Conservation (phyloP, 2,888 invertebrate genomes). For the Agrochola litura region DNA sequence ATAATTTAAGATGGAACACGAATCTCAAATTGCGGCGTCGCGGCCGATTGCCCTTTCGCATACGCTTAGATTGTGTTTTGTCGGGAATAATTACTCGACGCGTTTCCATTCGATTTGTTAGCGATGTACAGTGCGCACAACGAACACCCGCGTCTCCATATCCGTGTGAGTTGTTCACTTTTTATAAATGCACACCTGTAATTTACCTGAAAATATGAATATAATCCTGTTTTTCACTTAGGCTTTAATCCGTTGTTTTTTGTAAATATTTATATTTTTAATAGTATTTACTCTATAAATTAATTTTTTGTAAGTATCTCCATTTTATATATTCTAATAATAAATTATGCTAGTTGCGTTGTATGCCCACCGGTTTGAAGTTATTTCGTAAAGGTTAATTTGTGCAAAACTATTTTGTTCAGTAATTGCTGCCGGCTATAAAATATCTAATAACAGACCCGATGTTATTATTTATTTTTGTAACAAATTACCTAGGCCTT, state of each 20-base stretch:
- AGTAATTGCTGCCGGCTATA: constrained; percentile 57
- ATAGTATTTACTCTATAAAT: not conserved
- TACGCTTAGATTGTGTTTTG: constrained; percentile 83
- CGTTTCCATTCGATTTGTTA: constrained; percentile 80
- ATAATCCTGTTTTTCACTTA: constrained; percentile 1
- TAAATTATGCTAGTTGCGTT: constrained; percentile 32
- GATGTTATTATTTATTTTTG: constrained; percentile 56
- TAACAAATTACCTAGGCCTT: constrained; percentile 55
- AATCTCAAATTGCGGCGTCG: constrained; percentile 86
- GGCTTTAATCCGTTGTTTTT: not conserved
- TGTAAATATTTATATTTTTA: not conserved
- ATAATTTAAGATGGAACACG: constrained; percentile 89
- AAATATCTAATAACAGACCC: constrained; percentile 57
- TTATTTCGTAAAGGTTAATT: constrained; percentile 63
- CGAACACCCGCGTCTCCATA: constrained; percentile 77
- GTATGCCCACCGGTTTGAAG: constrained; percentile 41
- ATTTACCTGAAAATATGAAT: constrained; percentile 8
- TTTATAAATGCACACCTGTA: constrained; percentile 28
- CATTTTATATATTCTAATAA: constrained; percentile 13
- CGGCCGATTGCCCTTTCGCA: constrained; percentile 83
- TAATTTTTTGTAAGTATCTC: not conserved
- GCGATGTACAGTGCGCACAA: constrained; percentile 81
- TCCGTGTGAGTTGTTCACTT: constrained; percentile 78
- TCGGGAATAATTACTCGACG: constrained; percentile 80
- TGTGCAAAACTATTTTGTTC: constrained; percentile 61